Evolutionary conservation across 2,797 vertebrate species (phyloP).

Genomic region (Gorsachius magnificus): DNA sequence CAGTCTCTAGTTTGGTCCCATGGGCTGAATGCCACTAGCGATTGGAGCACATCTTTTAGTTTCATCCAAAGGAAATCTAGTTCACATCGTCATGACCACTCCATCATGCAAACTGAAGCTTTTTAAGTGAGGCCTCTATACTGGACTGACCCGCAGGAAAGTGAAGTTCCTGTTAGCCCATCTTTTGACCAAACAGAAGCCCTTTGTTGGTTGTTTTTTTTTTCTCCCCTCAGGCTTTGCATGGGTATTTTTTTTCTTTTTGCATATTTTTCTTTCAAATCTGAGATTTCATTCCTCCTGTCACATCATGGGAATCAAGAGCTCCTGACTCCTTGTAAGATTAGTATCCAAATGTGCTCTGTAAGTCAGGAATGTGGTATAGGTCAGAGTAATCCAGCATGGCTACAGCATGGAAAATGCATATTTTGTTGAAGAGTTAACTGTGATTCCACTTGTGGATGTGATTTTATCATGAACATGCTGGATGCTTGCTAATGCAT

Average conservation of each 20-base stretch:
- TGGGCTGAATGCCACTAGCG: background rate
- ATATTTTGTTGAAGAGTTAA: background rate
- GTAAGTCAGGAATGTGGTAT: background rate
- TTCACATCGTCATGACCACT: background rate
- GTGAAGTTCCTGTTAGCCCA: background rate
- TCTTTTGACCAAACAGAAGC: background rate
- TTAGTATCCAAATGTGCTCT: background rate
- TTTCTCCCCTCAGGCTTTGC: background rate
- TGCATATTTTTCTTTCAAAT: background rate
- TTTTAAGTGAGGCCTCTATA: background rate
- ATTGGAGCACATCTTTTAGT: background rate
- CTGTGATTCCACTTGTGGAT: background rate
- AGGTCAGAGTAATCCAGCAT: background rate
- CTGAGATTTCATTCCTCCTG: background rate
- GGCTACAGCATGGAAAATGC: background rate
- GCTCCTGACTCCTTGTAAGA: background rate
- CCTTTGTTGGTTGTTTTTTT: background rate
- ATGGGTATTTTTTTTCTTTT: background rate
- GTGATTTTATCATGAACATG: background rate
- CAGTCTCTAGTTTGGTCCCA: background rate
- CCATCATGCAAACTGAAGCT: background rate
- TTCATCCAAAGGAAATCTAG: background rate
- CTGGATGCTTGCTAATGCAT: background rate
- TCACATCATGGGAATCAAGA: background rate
- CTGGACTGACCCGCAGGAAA: background rate